Percentiles rank a stretch among this genome's conserved stretches.
Evolutionary conservation across 2,797 vertebrate genomes (phyloP).

Genomic region (Nyctalus aviator): DNA sequence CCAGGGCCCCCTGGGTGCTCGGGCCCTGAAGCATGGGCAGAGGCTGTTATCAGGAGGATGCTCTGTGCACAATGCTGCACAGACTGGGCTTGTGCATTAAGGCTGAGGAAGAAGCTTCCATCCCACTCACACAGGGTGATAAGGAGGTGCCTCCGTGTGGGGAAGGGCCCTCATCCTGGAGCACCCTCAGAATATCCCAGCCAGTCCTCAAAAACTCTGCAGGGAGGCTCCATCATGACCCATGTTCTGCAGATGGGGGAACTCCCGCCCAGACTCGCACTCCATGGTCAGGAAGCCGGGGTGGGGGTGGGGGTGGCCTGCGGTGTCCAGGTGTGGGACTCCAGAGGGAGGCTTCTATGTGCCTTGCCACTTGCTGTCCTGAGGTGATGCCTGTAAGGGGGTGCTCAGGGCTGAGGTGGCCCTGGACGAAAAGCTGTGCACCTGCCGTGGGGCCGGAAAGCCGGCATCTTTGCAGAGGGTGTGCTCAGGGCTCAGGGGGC

Average conservation of each 20-base stretch:
- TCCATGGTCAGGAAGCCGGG: not conserved
- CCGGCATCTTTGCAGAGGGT: not conserved
- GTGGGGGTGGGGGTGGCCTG: not conserved
- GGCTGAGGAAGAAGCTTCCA: not conserved
- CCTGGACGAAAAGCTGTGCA: not conserved
- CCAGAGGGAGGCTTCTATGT: not conserved
- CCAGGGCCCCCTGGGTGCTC: not conserved
- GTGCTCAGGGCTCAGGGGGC: not conserved
- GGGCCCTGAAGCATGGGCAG: not conserved
- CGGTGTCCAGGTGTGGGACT: not conserved
- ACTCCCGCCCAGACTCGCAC: not conserved
- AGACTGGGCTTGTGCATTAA: not conserved
- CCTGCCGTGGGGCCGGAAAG: not conserved
- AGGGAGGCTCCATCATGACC: not conserved
- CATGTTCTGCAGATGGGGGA: not conserved
- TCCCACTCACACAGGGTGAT: not conserved
- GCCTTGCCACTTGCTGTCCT: not conserved
- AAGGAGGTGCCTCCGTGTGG: not conserved
- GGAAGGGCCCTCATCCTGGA: not conserved
- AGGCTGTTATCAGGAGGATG: not conserved
- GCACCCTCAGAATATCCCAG: not conserved
- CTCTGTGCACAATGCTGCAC: not conserved
- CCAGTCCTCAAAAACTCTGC: not conserved
- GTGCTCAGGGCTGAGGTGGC: not conserved
- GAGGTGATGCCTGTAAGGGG: not conserved